A percentile compares a stretch with the other conserved stretches of the same genome.
phyloP scores from a whole-genome alignment of 2,797 vertebrate species.

The Serranus cabrilla region DNA sequence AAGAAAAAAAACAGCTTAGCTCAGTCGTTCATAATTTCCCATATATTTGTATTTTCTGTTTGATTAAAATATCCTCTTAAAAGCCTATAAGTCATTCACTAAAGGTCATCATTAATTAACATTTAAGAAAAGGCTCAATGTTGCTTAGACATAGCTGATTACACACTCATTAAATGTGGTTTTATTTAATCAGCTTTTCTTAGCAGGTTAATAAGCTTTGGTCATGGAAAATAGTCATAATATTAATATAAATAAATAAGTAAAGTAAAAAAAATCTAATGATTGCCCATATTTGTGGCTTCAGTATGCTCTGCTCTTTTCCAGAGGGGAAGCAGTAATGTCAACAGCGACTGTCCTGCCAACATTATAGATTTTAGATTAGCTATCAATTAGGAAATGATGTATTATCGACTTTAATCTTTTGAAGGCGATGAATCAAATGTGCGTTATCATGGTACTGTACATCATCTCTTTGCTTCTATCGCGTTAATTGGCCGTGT shows the following conservation, averaged over 20 bases:
- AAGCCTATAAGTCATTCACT: neutral
- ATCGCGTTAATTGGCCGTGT: constrained; percentile 27
- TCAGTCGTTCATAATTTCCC: neutral
- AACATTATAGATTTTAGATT: constrained; percentile 3
- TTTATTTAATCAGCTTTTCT: constrained; percentile 1
- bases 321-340: neutral
- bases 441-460: constrained; percentile 9
- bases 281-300: too few species aligned
- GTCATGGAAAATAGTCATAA: neutral
- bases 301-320: too few species aligned
- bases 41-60: neutral
- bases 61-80: neutral
- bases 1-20: neutral
- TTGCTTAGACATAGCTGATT: neutral
- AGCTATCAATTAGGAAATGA: neutral
- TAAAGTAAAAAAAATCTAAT: too few species aligned
- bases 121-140: neutral
- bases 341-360: neutral
- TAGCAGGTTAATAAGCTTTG: neutral
- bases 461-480: constrained; percentile 29
- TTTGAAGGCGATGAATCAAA: constrained; percentile 10
- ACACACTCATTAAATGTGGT: neutral
- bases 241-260: too few species aligned
- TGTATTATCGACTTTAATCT: constrained; percentile 7
- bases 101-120: neutral